Evolutionary conservation across 2,113 vertebrate species (phyloP).

Genomic region (Pungitius pungitius): DNA sequence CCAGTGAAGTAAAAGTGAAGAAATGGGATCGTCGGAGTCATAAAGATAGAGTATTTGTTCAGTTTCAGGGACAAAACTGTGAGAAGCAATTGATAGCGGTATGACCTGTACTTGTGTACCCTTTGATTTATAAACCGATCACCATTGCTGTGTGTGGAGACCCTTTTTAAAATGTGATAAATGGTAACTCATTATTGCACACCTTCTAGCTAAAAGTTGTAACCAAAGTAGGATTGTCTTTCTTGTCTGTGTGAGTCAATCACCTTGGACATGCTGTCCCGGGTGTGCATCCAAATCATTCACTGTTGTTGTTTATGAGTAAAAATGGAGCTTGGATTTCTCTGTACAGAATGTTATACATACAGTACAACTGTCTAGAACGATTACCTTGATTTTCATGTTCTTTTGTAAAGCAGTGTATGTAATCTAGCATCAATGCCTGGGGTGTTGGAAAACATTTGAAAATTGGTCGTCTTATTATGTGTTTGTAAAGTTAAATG

Average conservation of each 20-base stretch:
- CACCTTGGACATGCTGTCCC: conserved; percentile 45
- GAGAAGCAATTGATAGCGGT: conserved; percentile 12
- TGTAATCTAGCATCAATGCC: conserved; percentile 36
- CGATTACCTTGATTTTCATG: conserved; percentile 23
- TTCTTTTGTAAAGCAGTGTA: conserved; percentile 42
- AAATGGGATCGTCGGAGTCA: not conserved
- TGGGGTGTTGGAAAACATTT: conserved; percentile 29
- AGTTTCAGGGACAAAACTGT: conserved; percentile 10
- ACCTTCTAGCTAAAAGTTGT: conserved; percentile 57
- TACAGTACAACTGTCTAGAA: conserved; percentile 53
- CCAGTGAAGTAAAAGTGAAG: conserved; percentile 6
- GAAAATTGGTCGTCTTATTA: conserved; percentile 41
- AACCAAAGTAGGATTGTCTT: conserved; percentile 60
- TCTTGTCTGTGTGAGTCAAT: conserved; percentile 46
- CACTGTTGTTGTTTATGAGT: conserved; percentile 47
- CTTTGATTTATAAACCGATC: conserved; percentile 38
- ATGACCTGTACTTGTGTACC: conserved; percentile 35
- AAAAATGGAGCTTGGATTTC: conserved; percentile 57
- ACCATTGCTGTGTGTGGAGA: conserved; percentile 46
- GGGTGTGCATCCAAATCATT: conserved; percentile 40
- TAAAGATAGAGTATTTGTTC: not conserved
- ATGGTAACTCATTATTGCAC: conserved; percentile 40
- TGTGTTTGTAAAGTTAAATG: conserved; percentile 61
- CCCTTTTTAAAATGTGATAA: conserved; percentile 43
- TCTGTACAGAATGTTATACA: conserved; percentile 62